Percentiles rank a stretch among this genome's conserved stretches.
These are phyloP conservation scores for Monomorium pharaonis DNA, from an alignment of 1,140 invertebrate species.

Conservation along the genomic window DNA sequence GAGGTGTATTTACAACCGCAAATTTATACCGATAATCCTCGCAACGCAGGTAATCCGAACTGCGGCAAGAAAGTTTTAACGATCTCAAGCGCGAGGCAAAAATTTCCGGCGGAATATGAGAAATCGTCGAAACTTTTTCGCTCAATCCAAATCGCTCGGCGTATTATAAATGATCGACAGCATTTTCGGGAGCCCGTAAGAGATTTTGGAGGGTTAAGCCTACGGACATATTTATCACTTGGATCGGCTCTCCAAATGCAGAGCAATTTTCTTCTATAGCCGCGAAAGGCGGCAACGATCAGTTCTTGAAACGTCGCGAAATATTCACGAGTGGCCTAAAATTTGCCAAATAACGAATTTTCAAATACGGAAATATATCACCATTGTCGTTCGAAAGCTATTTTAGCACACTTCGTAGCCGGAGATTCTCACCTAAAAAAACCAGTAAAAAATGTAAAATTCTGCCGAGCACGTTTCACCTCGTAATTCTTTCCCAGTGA, in stretches of 20 bases:
- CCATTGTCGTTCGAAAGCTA: background rate
- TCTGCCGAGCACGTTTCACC: background rate
- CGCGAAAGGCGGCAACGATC: background rate
- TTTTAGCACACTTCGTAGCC: slow-evolving; percentile 29
- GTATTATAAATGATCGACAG: slow-evolving; percentile 39
- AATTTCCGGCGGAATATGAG: slow-evolving; percentile 48
- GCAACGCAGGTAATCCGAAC: slow-evolving; percentile 21
- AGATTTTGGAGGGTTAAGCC: slow-evolving; percentile 9
- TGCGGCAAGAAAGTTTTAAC: slow-evolving; percentile 46
- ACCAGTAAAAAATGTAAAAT: slow-evolving; percentile 46
- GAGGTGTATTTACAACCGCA: slow-evolving; percentile 25
- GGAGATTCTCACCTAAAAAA: background rate
- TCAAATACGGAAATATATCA: background rate
- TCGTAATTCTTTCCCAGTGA: background rate
- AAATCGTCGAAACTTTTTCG: slow-evolving; percentile 42
- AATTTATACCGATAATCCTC: slow-evolving; percentile 44
- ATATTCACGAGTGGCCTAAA: background rate
- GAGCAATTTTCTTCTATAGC: background rate
- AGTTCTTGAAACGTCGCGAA: background rate
- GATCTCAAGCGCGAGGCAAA: slow-evolving; percentile 20
- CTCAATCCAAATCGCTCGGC: slow-evolving; percentile 21
- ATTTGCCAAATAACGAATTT: slow-evolving; percentile 17
- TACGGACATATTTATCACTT: background rate
- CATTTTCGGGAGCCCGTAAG: slow-evolving; percentile 5
- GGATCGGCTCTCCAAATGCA: background rate